Base-by-base conservation (phyloP, 2,888 invertebrate genomes). In the Scaptomyza parva region DNA sequence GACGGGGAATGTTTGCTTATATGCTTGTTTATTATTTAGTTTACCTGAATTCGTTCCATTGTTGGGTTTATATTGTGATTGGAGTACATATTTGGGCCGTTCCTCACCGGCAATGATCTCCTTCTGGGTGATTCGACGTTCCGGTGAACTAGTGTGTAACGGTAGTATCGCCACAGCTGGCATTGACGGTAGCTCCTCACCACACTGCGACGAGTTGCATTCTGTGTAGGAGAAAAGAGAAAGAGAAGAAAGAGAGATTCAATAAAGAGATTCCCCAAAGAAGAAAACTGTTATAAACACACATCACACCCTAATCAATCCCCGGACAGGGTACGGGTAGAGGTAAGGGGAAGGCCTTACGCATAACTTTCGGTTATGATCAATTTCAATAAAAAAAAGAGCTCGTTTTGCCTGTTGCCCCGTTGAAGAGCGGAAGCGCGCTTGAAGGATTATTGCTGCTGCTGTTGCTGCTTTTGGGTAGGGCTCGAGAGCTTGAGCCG, bases 91-190 rank as follows among this genome's bases (percentile, higher is more conserved):
- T 66, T 94, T 92, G 3, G 94, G 94, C 17, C 94, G 90, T 86
- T 94, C 94, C 84, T 94, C 94, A 0, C 94, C 94, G 14, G 94
- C 94, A 2, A 94, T 94, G 65, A 94, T 94, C 89, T 94, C 94
- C 81, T 94, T 94, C 66, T 93, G 94, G 60, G 91, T 94, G 44
- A 91, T 89, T 88, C 71, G 90, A 30, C 92, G 90, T 72, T 91
- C 92, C 22, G 94, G 92, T 58, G 92, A 92, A 62, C 89, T 91
- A 65, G 91, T 90, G 67, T 91, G 91, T 70, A 75, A 88, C 85
- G 84, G 93, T 65, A 91, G 65, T 43, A 68, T 92, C 91, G 89
- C 93, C 58, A 91, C 90, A 26, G 92, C 88, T 24, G 91, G 90
- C 30, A 91, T 78, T 45, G 90, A 87, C 63, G 89, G 79, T 43